Conservation (phyloP, 2,888 invertebrate genomes). For the Eudemis profundana region DNA sequence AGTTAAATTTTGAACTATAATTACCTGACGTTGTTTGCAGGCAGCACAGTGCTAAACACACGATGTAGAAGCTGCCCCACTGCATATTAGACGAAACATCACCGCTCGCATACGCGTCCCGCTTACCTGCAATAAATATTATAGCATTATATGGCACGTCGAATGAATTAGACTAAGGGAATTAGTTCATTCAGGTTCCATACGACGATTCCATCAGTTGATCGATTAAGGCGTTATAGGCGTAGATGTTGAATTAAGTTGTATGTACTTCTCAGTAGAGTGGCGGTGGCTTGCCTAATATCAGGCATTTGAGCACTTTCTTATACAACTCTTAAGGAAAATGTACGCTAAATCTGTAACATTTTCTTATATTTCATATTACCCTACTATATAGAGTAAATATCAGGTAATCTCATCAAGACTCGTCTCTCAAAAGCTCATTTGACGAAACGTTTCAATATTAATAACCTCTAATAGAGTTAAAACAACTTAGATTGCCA, state of each 20-base stretch:
- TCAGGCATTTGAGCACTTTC: too few species aligned
- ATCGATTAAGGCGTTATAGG: too few species aligned
- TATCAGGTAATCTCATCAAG: neutral
- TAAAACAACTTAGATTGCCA: conserved; percentile 56
- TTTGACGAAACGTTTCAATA: conserved; percentile 21
- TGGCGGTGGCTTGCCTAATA: too few species aligned
- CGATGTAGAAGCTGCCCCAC: conserved; percentile 79
- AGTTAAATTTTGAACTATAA: conserved; percentile 43
- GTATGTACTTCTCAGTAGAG: too few species aligned
- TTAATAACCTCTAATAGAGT: conserved; percentile 46
- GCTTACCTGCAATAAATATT: conserved; percentile 62
- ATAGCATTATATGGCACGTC: too few species aligned
- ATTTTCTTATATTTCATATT: neutral
- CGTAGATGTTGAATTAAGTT: too few species aligned
- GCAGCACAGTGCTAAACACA: conserved; percentile 80
- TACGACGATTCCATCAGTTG: too few species aligned
- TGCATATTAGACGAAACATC: conserved; percentile 81
- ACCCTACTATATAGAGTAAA: too few species aligned
- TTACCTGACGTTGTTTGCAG: conserved; percentile 79
- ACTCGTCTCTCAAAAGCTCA: conserved; percentile 1
- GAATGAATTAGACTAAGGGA: too few species aligned
- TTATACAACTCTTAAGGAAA: too few species aligned
- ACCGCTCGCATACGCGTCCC: conserved; percentile 74
- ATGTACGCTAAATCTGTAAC: too few species aligned
- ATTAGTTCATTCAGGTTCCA: too few species aligned